These are phyloP conservation scores for Coregonus sp. DNA, from an alignment of 2,797 vertebrate genomes.

Conservation along the genomic window DNA sequence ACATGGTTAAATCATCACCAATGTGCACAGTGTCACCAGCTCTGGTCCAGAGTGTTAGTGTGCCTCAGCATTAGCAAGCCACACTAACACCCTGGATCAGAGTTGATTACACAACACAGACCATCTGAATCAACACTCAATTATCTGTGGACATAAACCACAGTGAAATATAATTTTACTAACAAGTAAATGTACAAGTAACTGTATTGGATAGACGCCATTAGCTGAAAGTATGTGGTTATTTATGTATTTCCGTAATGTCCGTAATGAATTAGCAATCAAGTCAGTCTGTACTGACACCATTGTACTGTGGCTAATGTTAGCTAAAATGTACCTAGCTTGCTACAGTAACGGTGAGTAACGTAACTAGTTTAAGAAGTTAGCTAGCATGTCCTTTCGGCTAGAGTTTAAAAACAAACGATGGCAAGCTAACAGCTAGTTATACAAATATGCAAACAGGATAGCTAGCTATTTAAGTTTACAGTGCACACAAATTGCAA, in stretches of 20 bases:
- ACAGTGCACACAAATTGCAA: slow-evolving; percentile 18
- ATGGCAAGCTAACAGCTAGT: neutral
- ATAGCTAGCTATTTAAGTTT: neutral
- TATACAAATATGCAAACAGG: neutral
- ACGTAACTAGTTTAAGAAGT: neutral
- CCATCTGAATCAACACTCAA: too few relatives aligned
- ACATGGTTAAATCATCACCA: neutral
- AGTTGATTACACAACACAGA: too few relatives aligned
- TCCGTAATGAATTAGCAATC: neutral
- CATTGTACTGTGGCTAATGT: neutral
- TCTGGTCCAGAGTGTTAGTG: neutral
- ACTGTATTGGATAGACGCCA: too few relatives aligned
- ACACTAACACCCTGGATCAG: neutral
- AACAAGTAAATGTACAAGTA: neutral
- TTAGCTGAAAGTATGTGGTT: too few relatives aligned
- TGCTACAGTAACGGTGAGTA: neutral
- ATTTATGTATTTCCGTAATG: neutral
- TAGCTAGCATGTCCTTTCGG: neutral
- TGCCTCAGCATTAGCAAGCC: neutral
- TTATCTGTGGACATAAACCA: neutral
- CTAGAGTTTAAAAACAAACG: neutral
- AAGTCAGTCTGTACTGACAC: neutral
- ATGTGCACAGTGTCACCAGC: neutral
- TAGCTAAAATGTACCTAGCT: neutral
- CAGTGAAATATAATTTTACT: neutral